Base-by-base conservation (phyloP, 1,140 invertebrate genomes). In the Zophobas morio region DNA sequence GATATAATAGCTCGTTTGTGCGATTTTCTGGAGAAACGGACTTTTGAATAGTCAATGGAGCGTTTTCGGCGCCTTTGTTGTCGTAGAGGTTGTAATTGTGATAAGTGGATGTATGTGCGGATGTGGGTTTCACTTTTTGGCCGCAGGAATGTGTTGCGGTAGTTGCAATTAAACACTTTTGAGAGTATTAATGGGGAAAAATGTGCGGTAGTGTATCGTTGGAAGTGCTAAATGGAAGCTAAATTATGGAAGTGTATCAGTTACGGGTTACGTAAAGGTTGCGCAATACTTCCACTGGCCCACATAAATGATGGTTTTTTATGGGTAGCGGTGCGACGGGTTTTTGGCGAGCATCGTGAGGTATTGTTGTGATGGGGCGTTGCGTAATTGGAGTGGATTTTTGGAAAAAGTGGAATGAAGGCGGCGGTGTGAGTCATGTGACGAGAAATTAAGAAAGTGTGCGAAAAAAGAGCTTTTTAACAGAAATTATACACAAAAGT, bases 161-260 rank as follows among this genome's bases (percentile, higher is more conserved):
- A 54, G 35, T 54, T 54, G 33, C 8, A 54, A 54, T 54, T 54
- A 54, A 54, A 54, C 33, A 1, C 1, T 54, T 6, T 32, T 54
- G 2, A 54, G 20, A 20, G 20, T 20, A 20, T 20, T 20, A 54
- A 33, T 54, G 33, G 32, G n/a, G 35, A 54, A 51, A 54, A 54
- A 54, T 54, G 53, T 33, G 35, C 20, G 42, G 42, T 46, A 46
- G 42, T 46, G 42, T 46, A 46, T 4, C 8, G 3, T 8, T 54
- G 53, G 53, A 54, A 54, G 53, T 54, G 53, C 5, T 54, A 54
- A 54, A 54, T 32, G 49, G 49, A 51, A 20, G 53, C 33, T 20
- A 32, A 54, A 54, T 54, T 54, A 54, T 54, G 53, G 53, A 54
- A 54, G 53, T 54, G 53, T 54, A 54, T 54, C 53, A 54, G 53